Base-by-base conservation (phyloP, 2,888 invertebrate species). In the Acronicta leporina region DNA sequence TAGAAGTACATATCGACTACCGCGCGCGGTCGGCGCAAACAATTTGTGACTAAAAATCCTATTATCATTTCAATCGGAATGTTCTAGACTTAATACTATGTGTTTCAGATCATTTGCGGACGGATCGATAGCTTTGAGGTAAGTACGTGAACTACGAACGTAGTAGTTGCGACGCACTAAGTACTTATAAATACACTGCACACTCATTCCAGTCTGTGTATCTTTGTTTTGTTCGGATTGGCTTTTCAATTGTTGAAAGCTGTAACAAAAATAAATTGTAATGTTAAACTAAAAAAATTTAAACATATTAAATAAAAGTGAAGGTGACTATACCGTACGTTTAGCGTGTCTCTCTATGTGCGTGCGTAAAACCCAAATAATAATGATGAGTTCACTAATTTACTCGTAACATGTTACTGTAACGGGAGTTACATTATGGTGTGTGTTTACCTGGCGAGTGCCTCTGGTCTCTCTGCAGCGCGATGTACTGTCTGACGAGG, bases 401-500 rank as follows among this genome's bases (percentile, higher is more conserved):
- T 27, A 7, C 27, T 27, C 6, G 38, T 11, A 27, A 53, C 13
- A 41, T 5, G 16, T 47, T 16, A 9, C 40, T 47, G 15, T 47
- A 40, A 9, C 35, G 7, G 3, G 2, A 1, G 6, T n/a, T n/a
- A 7, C 6, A 3, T 3, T 16, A 11, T 10, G 11, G 30, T 38
- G 44, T 44, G 45, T 25, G n/a, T 42, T n/a, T 63, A 85, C 88
- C 84, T 62, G 85, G 77, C 30, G 77, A 75, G 79, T 87, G 86
- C 30, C 88, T 71, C 67, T 84, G 82, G 83, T 94, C 94, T 52
- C 95, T 81, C 84, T 95, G 95, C 93, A 99, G 97, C 82, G 98
- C 98, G 86, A 99, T 99, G 94, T 99, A 99, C 91, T 99, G 99
- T 33, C 99, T 96, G 84, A 99, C 99, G 80, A 99, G 96, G 73